phyloP scores from a whole-genome alignment of 2,113 vertebrate genomes.

The Corythornis cristatus region DNA sequence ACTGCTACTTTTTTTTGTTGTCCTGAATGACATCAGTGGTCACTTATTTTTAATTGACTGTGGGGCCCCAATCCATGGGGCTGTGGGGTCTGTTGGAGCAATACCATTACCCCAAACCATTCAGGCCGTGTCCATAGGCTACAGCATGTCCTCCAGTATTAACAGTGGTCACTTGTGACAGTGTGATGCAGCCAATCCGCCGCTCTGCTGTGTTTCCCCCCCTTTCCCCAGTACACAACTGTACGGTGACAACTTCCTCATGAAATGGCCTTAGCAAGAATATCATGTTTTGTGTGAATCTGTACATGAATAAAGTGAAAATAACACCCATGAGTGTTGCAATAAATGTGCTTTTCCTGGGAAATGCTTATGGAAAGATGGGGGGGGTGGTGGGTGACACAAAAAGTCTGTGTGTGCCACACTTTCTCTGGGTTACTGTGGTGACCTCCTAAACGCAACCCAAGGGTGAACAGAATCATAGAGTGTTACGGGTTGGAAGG shows the following conservation, averaged over 20 bases:
- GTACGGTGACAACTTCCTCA: slow-evolving; percentile 2
- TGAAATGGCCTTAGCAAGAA: slow-evolving; percentile 63
- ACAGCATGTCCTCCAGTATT: slow-evolving; percentile 76
- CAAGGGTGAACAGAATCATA: too few species aligned
- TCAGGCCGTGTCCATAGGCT: slow-evolving; percentile 33
- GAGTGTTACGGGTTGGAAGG: too few species aligned
- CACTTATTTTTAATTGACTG: background rate
- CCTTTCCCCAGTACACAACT: background rate
- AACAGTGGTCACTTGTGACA: slow-evolving; percentile 34
- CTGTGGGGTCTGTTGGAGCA: too few species aligned
- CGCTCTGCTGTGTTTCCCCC: background rate
- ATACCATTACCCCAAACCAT: slow-evolving; percentile 17
- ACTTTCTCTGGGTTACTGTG: too few species aligned
- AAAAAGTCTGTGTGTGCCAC: accelerated
- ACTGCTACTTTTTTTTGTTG: background rate
- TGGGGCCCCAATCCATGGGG: too few species aligned
- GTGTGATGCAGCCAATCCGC: background rate
- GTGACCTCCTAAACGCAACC: background rate
- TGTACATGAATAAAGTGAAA: slow-evolving; percentile 85
- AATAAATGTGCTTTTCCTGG: background rate
- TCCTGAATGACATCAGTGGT: accelerated
- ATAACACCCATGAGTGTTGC: background rate
- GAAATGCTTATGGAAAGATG: background rate
- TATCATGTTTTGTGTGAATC: slow-evolving; percentile 72
- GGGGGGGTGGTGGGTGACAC: background rate